Evolutionary conservation across 2,113 vertebrate genomes (phyloP).

Genomic region (Aldabrachelys gigantea): DNA sequence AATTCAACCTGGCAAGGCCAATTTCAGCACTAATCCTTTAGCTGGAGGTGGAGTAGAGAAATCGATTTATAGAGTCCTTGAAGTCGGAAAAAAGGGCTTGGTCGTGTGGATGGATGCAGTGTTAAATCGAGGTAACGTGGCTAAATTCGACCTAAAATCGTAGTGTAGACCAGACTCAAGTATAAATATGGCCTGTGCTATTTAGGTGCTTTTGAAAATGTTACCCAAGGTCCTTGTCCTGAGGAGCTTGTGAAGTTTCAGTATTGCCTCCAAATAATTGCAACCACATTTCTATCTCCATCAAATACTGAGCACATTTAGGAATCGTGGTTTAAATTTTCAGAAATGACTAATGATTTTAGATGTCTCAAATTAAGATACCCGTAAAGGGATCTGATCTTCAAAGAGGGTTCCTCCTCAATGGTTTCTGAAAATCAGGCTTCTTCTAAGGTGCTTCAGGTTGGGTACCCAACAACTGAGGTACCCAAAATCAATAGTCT

Average conservation of each 20-base stretch:
- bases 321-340: not conserved
- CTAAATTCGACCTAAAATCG: no score
- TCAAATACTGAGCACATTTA: accelerated
- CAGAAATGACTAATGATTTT: not conserved
- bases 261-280: not conserved
- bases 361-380: not conserved
- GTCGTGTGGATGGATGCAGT: no score
- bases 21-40: no score
- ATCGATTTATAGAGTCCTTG: no score
- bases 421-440: not conserved
- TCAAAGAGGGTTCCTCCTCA: not conserved
- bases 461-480: not conserved
- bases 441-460: not conserved
- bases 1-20: no score
- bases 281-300: not conserved
- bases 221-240: not conserved
- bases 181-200: not conserved
- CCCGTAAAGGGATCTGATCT: not conserved
- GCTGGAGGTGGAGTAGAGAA: no score
- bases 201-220: not conserved
- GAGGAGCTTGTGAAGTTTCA: not conserved
- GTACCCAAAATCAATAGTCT: not conserved
- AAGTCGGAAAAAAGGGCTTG: no score
- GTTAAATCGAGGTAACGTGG: no score
- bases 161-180: not conserved